A percentile compares a stretch with the other conserved stretches of the same genome.
phyloP scores from a whole-genome alignment of 2,888 invertebrate genomes.

The Acanthosoma haemorrhoidale region DNA sequence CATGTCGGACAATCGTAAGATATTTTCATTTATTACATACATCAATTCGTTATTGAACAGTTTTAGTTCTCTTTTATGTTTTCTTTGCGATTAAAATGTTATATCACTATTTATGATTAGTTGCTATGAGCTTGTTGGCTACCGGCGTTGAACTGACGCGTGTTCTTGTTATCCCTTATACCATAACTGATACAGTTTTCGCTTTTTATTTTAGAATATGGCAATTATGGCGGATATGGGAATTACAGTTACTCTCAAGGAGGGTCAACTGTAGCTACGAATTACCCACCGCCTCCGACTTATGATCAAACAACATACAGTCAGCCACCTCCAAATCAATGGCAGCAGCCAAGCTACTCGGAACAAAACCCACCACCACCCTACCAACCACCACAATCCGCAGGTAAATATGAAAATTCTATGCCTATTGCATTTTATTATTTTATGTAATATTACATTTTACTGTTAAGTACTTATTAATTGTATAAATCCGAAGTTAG shows the following conservation, averaged over 20 bases:
- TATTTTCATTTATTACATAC: too few species aligned
- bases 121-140: background rate
- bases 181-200: too few species aligned
- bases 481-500: too few species aligned
- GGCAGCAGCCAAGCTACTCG: constrained; percentile 32
- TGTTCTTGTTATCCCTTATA: background rate
- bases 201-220: constrained; percentile 27
- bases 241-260: constrained; percentile 35
- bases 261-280: constrained; percentile 34
- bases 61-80: too few species aligned
- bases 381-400: constrained; percentile 32
- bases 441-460: too few species aligned
- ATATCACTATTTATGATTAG: background rate
- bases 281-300: constrained; percentile 35
- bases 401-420: constrained; percentile 24
- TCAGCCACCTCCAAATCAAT: constrained; percentile 38
- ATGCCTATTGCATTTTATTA: too few species aligned
- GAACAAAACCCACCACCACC: constrained; percentile 32
- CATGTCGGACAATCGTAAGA: background rate
- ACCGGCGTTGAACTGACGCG: background rate
- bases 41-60: too few species aligned
- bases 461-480: too few species aligned
- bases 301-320: constrained; percentile 38
- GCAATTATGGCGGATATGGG: constrained; percentile 31
- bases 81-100: too few species aligned